A percentile compares a stretch with the other conserved stretches of the same genome.
These are phyloP conservation scores for Unio pictorum DNA, from an alignment of 2,888 invertebrate species.

Conservation along the genomic window DNA sequence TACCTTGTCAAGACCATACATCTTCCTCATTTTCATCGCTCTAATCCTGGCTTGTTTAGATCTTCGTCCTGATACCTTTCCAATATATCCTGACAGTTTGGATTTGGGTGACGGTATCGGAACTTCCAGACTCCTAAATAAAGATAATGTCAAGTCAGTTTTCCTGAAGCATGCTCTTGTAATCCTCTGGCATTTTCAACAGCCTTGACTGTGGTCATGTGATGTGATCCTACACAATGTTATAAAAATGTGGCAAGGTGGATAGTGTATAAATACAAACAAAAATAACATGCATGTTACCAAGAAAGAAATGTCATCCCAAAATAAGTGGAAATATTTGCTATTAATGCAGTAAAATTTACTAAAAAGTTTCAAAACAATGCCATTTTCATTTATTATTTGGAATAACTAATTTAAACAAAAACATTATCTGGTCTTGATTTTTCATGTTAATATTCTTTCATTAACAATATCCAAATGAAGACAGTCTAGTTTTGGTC, in stretches of 20 bases:
- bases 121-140: conserved; percentile 37
- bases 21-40: conserved; percentile 61
- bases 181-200: not conserved
- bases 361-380: too few species aligned
- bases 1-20: conserved; percentile 56
- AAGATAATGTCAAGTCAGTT: not conserved
- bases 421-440: too few species aligned
- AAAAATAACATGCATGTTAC: too few species aligned
- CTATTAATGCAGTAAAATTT: too few species aligned
- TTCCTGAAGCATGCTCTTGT: not conserved
- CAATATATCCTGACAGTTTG: conserved; percentile 36
- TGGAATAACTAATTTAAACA: too few species aligned
- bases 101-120: conserved; percentile 53
- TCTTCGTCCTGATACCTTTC: conserved; percentile 53
- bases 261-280: too few species aligned
- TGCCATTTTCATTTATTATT: too few species aligned
- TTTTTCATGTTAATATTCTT: too few species aligned
- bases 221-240: not conserved
- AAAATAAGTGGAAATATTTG: too few species aligned
- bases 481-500: too few species aligned
- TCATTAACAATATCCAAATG: too few species aligned
- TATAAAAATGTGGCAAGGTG: not conserved
- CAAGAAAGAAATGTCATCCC: too few species aligned
- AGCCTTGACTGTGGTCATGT: not conserved
- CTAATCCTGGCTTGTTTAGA: conserved; percentile 60